Conservation (phyloP, 2,888 invertebrate genomes). For the Ellobium chinense region DNA sequence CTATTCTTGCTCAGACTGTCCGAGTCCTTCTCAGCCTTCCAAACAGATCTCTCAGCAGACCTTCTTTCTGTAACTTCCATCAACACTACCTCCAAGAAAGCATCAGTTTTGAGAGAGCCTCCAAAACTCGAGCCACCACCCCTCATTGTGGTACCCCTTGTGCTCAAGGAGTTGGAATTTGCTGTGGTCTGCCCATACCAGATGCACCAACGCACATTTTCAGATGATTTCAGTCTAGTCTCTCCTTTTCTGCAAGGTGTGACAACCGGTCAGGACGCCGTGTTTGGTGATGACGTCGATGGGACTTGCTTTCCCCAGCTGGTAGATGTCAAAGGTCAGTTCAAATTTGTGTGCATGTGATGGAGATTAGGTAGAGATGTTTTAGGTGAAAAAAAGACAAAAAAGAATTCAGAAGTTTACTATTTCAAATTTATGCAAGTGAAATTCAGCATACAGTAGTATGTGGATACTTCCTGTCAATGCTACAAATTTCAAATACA, state of each 20-base stretch:
- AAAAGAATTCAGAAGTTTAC: no score
- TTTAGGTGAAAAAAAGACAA: no score
- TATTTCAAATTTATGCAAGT: no score
- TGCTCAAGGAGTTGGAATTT: conserved; percentile 90
- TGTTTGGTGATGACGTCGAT: conserved; percentile 45
- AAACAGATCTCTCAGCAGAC: conserved; percentile 68
- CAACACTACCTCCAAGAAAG: conserved; percentile 28
- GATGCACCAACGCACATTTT: conserved; percentile 54
- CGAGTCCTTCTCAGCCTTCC: conserved; percentile 83
- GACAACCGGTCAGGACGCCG: conserved; percentile 42
- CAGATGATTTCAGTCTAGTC: conserved; percentile 54
- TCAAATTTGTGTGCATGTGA: no score
- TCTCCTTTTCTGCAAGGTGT: conserved; percentile 39
- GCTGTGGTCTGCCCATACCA: conserved; percentile 84
- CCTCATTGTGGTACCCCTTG: conserved; percentile 82
- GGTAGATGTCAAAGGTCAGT: conserved; percentile 38
- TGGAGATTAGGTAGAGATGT: no score
- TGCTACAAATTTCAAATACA: no score
- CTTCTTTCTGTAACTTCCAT: conserved; percentile 82
- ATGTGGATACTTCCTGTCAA: no score
- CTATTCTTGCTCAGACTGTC: conserved; percentile 91
- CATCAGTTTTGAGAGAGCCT: neutral
- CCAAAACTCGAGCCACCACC: conserved; percentile 10
- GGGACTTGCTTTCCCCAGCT: conserved; percentile 40
- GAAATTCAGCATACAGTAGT: no score